Conservation (phyloP, 2,113 vertebrate genomes). For the Capricornis sumatraensis region DNA sequence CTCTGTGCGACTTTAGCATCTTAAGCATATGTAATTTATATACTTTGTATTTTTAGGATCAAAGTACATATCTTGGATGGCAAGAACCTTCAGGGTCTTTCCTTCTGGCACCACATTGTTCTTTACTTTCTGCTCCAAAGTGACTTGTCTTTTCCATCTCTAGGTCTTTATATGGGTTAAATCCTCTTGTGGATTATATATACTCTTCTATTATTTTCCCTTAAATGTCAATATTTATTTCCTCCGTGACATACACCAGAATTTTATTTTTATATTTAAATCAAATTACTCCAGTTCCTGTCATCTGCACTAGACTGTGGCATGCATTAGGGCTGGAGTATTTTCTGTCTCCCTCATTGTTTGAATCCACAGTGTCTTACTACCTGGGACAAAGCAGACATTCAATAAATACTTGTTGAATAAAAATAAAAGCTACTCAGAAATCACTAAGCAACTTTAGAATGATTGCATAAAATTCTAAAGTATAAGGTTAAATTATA, state of each 20-base stretch:
- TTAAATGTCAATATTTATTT: background rate
- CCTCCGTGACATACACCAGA: background rate
- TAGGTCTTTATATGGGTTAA: background rate
- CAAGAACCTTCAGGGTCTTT: background rate
- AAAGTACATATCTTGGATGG: background rate
- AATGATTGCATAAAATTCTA: background rate
- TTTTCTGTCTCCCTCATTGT: background rate
- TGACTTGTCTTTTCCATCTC: background rate
- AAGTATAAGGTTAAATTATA: background rate
- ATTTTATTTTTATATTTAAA: background rate
- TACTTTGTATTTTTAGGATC: background rate
- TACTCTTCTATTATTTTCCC: background rate
- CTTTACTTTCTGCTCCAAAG: background rate
- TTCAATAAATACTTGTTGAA: background rate
- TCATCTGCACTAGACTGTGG: background rate
- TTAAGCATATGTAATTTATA: background rate
- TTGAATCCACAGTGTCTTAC: background rate
- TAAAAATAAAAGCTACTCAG: background rate
- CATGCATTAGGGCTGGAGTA: background rate
- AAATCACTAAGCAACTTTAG: background rate
- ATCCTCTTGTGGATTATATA: background rate
- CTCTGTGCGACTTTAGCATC: background rate
- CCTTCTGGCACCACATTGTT: background rate
- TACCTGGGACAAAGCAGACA: background rate
- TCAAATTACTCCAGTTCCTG: background rate